Evolutionary conservation across 2,113 vertebrate species (phyloP).

Genomic region (Chionodraco myersi): DNA sequence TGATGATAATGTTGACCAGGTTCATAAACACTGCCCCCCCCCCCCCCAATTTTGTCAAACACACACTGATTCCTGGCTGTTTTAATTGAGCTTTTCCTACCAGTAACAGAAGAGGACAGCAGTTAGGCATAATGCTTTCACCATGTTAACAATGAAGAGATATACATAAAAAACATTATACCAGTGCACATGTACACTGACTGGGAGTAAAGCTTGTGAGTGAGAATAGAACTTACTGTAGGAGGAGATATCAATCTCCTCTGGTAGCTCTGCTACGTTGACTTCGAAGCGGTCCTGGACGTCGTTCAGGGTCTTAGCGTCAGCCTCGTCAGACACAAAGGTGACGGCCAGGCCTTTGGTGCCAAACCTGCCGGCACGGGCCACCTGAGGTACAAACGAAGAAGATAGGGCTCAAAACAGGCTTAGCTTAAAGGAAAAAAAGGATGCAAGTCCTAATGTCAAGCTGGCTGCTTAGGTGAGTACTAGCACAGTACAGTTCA

Average conservation of each 20-base stretch:
- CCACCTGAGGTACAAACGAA: slow-evolving; percentile 80
- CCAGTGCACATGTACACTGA: not conserved
- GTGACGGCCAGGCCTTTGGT: slow-evolving; percentile 91
- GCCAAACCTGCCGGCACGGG: slow-evolving; percentile 90
- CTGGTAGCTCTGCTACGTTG: slow-evolving; percentile 90
- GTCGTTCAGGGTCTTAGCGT: slow-evolving; percentile 90
- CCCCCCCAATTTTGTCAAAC: not conserved
- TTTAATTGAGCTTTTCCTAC: not conserved
- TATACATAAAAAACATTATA: not conserved
- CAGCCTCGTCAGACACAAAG: slow-evolving; percentile 89
- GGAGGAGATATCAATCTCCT: slow-evolving; percentile 92
- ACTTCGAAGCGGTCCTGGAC: slow-evolving; percentile 93
- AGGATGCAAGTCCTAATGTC: not conserved
- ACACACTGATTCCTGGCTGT: not conserved
- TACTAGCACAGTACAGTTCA: too few species aligned
- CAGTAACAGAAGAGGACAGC: not conserved
- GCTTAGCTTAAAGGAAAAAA: not conserved
- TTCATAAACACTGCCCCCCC: not conserved
- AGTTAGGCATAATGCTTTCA: not conserved
- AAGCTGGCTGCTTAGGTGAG: too few species aligned
- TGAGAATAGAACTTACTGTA: slow-evolving; percentile 84
- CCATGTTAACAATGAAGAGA: not conserved
- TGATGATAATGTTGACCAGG: not conserved
- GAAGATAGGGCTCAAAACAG: not conserved
- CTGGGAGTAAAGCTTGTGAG: not conserved